phyloP scores from a whole-genome alignment of 2,888 invertebrate genomes.

The Hyposoter didymator region DNA sequence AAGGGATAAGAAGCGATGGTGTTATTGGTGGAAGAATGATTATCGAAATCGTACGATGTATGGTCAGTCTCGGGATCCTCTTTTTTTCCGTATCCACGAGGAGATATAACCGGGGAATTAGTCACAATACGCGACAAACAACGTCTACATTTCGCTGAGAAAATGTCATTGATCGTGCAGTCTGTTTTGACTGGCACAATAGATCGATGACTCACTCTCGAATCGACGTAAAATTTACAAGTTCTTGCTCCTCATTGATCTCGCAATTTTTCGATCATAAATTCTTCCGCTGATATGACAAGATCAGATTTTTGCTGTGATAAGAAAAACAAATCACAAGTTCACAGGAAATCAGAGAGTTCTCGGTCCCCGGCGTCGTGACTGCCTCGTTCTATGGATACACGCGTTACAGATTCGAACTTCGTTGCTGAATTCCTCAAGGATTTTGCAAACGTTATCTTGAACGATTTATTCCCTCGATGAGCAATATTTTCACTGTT shows the following conservation, averaged over 20 bases:
- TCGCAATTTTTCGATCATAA: background rate
- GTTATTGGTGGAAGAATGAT: conserved; percentile 64
- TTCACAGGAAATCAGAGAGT: background rate
- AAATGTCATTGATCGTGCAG: background rate
- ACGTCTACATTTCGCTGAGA: background rate
- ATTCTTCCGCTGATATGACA: background rate
- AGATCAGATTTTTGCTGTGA: background rate
- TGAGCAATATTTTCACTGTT: background rate
- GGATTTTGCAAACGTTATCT: conserved; percentile 1
- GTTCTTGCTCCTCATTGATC: background rate
- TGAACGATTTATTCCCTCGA: background rate
- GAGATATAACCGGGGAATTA: conserved; percentile 3
- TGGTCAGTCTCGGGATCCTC: conserved; percentile 56
- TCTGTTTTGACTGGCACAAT: background rate
- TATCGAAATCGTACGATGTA: conserved; percentile 71
- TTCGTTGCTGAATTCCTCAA: background rate
- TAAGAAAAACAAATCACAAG: background rate
- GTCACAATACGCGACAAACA: conserved; percentile 21
- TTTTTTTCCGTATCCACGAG: conserved; percentile 16
- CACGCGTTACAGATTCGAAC: too few relatives aligned
- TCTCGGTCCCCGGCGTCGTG: background rate
- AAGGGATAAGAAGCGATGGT: background rate
- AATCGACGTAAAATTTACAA: background rate
- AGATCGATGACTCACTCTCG: background rate
- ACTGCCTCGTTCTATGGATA: background rate